Conservation (phyloP, 2,113 vertebrate genomes). For the Atrichornis clamosus region DNA sequence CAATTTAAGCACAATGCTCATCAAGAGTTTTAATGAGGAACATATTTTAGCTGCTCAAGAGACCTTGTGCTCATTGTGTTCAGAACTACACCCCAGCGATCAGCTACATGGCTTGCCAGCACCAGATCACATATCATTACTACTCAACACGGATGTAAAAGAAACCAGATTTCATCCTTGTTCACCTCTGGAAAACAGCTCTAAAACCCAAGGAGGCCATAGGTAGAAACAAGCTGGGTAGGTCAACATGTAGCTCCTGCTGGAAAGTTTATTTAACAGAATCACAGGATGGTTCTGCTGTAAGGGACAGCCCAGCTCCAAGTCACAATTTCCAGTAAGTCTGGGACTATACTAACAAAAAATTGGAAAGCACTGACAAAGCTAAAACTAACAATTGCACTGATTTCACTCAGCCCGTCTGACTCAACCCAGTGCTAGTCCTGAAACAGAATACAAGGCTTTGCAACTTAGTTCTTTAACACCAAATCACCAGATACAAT, state of each 20-base stretch:
- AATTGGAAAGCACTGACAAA: not conserved
- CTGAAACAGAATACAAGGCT: not conserved
- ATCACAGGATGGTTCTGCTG: not conserved
- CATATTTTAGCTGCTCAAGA: not conserved
- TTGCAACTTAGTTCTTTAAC: not conserved
- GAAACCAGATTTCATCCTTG: not conserved
- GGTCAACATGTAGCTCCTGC: not conserved
- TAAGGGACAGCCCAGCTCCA: not conserved
- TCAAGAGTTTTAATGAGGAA: conserved; percentile 6
- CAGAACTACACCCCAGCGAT: not conserved
- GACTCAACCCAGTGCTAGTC: not conserved
- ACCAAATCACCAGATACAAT: not conserved
- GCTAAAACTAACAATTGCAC: not conserved
- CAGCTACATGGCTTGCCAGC: not conserved
- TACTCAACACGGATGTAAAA: not conserved
- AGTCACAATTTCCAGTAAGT: conserved; percentile 16
- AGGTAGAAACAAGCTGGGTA: not conserved
- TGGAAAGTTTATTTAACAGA: not conserved
- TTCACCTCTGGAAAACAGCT: not conserved
- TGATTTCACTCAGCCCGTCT: not conserved
- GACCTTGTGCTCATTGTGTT: not conserved
- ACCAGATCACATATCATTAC: not conserved
- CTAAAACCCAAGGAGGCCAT: not conserved
- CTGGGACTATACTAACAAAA: not conserved
- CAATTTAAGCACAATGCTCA: not conserved